Base-by-base conservation (phyloP, 2,888 invertebrate genomes). In the Mythimna loreyi region DNA sequence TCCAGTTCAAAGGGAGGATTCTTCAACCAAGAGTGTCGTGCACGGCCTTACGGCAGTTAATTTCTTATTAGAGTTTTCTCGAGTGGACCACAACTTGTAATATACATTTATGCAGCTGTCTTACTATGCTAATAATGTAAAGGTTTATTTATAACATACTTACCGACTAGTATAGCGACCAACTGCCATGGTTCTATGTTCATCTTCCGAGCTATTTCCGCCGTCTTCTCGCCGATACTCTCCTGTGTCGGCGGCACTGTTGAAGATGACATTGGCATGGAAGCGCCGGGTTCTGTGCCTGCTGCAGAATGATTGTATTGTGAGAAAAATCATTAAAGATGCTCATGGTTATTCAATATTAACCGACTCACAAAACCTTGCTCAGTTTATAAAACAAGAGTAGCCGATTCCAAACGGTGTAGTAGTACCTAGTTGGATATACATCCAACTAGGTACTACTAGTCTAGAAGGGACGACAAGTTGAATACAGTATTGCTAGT, bases 171-270 rank as follows among this genome's bases (percentile, higher is more conserved):
- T 89, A 98, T 98, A 84, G 98, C 97, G 69, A 98, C 98, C 72
- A 98, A 96, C 76, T 97, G 98, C 98, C 98, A 98, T 86, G 97
- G 96, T 80, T 98, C 98, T 90, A 98, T 97, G 78, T 98, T 98
- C 90, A 97, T 97, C 87, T 97, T 97, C 74, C 97, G 96, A 40
- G 97, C 97, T 47, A 98, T 86, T 40, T 96, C 96, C 33, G 96
- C 96, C 28, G 97, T 96, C 72, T 97, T 93, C 78, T 97, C 96
- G 79, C 92, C 94, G 68, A 97, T 92, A 56, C 96, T 93, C 79
- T 97, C 96, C 72, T 96, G 93, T 50, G 91, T 93, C 49, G 93
- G 87, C 45, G 91, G 67, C 60, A 85, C 82, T 11, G 93, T 88
- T 13, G 88, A 76, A 7, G 84, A 75, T 16, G 87, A 69, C 53